Evolutionary conservation across 92 coral and sea anemone genomes (phyloP).

Genomic region (Porites rus): DNA sequence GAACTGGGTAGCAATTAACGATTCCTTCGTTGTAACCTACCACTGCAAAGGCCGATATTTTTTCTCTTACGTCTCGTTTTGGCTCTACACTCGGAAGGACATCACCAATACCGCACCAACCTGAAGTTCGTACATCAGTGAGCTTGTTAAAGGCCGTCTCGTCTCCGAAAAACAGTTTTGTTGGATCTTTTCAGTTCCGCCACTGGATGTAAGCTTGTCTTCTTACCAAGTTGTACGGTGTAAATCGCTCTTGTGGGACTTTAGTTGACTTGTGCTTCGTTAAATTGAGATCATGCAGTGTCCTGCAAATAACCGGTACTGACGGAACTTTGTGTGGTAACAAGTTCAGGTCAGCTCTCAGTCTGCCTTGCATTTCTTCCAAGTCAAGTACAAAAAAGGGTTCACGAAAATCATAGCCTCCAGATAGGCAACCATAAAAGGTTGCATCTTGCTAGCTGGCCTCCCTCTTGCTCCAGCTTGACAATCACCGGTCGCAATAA

Average conservation of each 20-base stretch:
- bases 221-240: constrained; percentile 20
- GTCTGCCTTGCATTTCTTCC: background rate
- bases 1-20: constrained; percentile 9
- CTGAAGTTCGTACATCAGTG: constrained; percentile 11
- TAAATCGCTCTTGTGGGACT: constrained; percentile 43
- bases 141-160: constrained; percentile 41
- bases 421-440: background rate
- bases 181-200: constrained; percentile 46
- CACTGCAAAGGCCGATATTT: constrained; percentile 42
- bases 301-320: constrained; percentile 23
- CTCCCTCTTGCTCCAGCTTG: background rate
- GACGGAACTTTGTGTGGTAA: constrained; percentile 37
- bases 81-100: background rate
- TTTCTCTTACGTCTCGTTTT: constrained; percentile 22
- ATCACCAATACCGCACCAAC: constrained; percentile 19
- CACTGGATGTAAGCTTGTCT: constrained; percentile 38
- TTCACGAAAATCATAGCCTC: background rate
- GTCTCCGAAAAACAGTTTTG: constrained; percentile 37
- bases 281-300: constrained; percentile 19
- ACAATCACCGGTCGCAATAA: background rate
- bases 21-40: constrained; percentile 29
- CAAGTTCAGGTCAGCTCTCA: constrained; percentile 28
- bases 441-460: background rate
- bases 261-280: constrained; percentile 42
- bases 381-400: background rate